These are phyloP conservation scores for Drymodes brunneopygia DNA, from an alignment of 2,113 vertebrate species.

Conservation along the genomic window DNA sequence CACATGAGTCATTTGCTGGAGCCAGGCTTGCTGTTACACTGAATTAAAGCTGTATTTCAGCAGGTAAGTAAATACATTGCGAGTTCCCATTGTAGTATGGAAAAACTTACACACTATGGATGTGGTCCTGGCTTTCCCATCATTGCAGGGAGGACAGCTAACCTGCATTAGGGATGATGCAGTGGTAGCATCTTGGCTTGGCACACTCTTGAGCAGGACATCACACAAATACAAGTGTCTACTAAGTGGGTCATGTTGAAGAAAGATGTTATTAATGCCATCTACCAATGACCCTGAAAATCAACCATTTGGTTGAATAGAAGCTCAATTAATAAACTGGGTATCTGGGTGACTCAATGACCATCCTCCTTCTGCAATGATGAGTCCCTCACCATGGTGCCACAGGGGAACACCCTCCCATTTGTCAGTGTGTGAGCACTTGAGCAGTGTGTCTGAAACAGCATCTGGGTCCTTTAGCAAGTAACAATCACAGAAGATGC, in stretches of 20 bases:
- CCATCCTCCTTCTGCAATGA: rapidly evolving
- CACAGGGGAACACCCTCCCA: background rate
- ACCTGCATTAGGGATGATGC: background rate
- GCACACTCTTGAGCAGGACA: background rate
- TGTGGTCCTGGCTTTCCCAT: background rate
- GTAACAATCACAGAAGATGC: background rate
- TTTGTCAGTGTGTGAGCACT: background rate
- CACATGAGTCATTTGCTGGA: background rate
- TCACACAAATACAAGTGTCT: background rate
- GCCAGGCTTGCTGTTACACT: background rate
- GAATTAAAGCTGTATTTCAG: background rate
- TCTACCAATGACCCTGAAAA: background rate
- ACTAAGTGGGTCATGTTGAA: background rate
- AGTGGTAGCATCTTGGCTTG: background rate
- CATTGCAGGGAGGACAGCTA: background rate
- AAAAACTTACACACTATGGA: background rate
- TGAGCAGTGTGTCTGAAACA: background rate
- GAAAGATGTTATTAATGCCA: background rate
- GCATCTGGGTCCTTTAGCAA: background rate
- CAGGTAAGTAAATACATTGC: background rate
- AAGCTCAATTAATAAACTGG: background rate
- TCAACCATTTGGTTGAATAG: background rate
- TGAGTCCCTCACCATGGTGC: background rate
- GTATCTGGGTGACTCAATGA: background rate
- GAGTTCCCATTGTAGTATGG: background rate